Base-by-base conservation (phyloP, 1,140 invertebrate species). In the roundworm (Caenorhabditis elegans) region DNA sequence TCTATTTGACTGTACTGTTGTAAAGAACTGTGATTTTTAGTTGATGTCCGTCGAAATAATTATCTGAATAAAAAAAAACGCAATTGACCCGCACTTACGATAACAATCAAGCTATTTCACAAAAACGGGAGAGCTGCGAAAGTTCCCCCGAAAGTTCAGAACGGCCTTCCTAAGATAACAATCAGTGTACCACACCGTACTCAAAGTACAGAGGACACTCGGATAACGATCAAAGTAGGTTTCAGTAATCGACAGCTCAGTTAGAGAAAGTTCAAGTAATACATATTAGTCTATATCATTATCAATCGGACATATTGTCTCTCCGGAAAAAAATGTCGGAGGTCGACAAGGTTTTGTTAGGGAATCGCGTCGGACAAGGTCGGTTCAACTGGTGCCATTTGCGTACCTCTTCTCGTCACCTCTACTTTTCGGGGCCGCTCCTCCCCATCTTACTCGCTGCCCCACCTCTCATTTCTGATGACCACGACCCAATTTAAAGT, bases 361-460 rank as follows among this genome's bases (percentile, higher is more conserved):
- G 60, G n/a, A 60, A 60, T 60, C n/a, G 53, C 34, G 60, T 65
- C 60, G 60, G 60, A 70, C 60, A 70, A 70, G 60, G 60, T 70
- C 60, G 60, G 60, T 70, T 70, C 60, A 70, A 70, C 60, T 70
- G 60, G 60, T 70, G 60, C 60, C 60, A 70, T 70, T 34, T 70
- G 60, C 60, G 13, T 34, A 70, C 60, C 60, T 70, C 60, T 70
- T 39, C 60, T 70, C 60, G 60, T 39, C 60, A 70, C 60, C 60
- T 70, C 34, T 34, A 70, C 22, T 70, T 70, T 34, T 70, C 60
- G 60, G 60, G 34, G 60, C 34, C 60, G 60, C 60, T 70, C 60
- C 60, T 39, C 60, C 60, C 60, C 60, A 70, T 53, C 49, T 70
- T 70, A 70, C 60, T 70, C 60, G 34, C 43, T 13, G 60, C 60